Percentiles rank a stretch among this genome's conserved stretches.
Evolutionary conservation across 2,113 vertebrate species (phyloP).

Genomic region (Delphinus delphis): DNA sequence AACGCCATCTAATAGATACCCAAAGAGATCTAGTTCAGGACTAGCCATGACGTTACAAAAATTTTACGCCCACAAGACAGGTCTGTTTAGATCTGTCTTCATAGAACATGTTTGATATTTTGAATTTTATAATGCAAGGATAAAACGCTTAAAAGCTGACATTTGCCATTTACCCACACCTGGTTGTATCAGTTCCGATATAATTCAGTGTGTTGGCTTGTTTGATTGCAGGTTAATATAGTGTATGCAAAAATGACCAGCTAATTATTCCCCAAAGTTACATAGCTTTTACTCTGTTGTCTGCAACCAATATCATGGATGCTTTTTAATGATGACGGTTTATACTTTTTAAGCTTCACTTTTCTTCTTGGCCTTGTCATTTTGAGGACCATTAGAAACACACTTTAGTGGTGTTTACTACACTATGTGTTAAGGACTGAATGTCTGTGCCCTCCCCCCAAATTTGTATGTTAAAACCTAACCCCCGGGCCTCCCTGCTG

Average conservation of each 20-base stretch:
- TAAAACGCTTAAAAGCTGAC: not conserved
- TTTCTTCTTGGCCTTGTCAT: constrained; percentile 22
- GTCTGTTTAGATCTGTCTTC: not conserved
- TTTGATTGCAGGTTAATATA: not conserved
- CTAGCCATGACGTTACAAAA: not conserved
- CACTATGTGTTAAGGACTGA: not conserved
- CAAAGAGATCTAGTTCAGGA: not conserved
- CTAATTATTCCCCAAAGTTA: not conserved
- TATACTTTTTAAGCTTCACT: not conserved
- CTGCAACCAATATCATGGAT: not conserved
- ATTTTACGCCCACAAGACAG: not conserved
- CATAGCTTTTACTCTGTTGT: constrained; percentile 7
- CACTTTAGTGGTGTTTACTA: not conserved
- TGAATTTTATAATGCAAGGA: not conserved
- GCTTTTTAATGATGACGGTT: not conserved
- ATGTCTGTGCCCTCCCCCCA: not conserved
- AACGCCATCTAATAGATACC: not conserved
- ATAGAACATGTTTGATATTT: not conserved
- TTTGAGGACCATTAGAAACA: constrained; percentile 3
- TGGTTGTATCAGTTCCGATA: not conserved
- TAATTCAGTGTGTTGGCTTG: not conserved
- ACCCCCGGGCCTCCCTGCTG: not conserved
- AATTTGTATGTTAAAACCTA: not conserved
- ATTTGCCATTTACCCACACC: not conserved
- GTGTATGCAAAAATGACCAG: not conserved